Evolutionary conservation across 2,797 vertebrate genomes (phyloP).

Genomic region (Percopsis omiscomaycus): DNA sequence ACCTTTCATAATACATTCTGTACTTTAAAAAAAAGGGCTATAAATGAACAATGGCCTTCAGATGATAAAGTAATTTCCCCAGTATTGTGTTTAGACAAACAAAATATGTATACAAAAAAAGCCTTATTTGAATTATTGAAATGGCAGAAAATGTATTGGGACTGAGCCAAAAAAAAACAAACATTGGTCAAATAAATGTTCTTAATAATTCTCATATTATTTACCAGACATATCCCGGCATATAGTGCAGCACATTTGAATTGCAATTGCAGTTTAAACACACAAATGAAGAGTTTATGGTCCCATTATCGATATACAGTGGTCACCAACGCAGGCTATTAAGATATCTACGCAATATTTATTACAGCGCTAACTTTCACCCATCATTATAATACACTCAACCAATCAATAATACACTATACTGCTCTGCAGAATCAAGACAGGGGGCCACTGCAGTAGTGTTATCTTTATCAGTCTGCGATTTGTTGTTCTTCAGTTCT

Average conservation of each 20-base stretch:
- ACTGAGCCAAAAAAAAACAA: constrained; percentile 26
- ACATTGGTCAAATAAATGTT: constrained; percentile 23
- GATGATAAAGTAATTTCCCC: constrained; percentile 26
- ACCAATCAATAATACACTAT: constrained; percentile 26
- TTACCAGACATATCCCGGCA: constrained; percentile 26
- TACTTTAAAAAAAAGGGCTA: constrained; percentile 28
- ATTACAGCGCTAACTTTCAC: constrained; percentile 30
- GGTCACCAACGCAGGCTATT: constrained; percentile 55
- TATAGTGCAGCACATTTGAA: constrained; percentile 48
- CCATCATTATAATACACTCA: constrained; percentile 39
- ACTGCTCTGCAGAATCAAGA: constrained; percentile 46
- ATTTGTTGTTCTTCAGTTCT: constrained; percentile 58
- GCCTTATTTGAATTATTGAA: constrained; percentile 53
- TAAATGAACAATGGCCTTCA: constrained; percentile 27
- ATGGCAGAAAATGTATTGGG: constrained; percentile 36
- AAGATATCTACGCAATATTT: constrained; percentile 38
- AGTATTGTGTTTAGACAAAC: constrained; percentile 10
- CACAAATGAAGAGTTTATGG: constrained; percentile 44
- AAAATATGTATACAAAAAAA: constrained; percentile 34
- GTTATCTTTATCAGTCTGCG: constrained; percentile 22
- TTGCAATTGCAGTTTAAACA: constrained; percentile 51
- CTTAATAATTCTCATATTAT: constrained; percentile 10
- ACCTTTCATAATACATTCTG: constrained; percentile 12
- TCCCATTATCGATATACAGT: constrained; percentile 62
- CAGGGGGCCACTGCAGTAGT: constrained; percentile 58